These are phyloP conservation scores for Tiaroga cobitis DNA, from an alignment of 2,797 vertebrate species.

Conservation along the genomic window DNA sequence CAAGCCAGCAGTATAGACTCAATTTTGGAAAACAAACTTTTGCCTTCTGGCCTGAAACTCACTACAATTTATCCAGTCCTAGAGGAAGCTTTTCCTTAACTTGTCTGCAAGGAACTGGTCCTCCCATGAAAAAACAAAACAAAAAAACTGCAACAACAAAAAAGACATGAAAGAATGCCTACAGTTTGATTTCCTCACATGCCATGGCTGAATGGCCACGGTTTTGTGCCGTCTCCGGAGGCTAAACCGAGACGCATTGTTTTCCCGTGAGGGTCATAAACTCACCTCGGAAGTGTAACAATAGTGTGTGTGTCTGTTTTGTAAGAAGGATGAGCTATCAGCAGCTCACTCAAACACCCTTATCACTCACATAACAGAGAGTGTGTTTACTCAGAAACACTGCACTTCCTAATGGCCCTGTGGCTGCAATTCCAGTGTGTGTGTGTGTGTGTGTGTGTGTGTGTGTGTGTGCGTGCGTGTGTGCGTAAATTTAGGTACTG, in stretches of 20 bases:
- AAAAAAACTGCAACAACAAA: not conserved
- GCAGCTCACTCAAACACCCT: conserved; percentile 48
- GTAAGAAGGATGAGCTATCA: conserved; percentile 50
- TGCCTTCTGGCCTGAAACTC: conserved; percentile 44
- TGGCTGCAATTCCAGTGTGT: conserved; percentile 12
- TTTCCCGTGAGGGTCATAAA: conserved; percentile 49
- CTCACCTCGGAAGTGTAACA: conserved; percentile 32
- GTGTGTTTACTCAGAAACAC: conserved; percentile 56
- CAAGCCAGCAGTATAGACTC: not conserved
- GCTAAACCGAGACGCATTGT: conserved; percentile 37
- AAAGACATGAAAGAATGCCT: conserved; percentile 11
- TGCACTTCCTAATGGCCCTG: conserved; percentile 50
- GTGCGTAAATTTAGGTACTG: not conserved
- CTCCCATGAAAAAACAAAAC: not conserved
- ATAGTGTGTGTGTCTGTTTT: conserved; percentile 41
- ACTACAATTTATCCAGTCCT: conserved; percentile 15
- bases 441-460: not conserved
- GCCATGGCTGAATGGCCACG: conserved; percentile 30
- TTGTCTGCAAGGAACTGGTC: no score
- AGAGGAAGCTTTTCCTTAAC: not conserved
- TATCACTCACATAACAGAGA: conserved; percentile 46
- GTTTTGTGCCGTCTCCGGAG: conserved; percentile 39
- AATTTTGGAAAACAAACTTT: conserved; percentile 52
- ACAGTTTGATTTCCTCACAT: conserved; percentile 30
- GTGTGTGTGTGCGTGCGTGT: not conserved